These are phyloP conservation scores for Papilio helenus DNA, from an alignment of 1,140 invertebrate species.

Conservation along the genomic window DNA sequence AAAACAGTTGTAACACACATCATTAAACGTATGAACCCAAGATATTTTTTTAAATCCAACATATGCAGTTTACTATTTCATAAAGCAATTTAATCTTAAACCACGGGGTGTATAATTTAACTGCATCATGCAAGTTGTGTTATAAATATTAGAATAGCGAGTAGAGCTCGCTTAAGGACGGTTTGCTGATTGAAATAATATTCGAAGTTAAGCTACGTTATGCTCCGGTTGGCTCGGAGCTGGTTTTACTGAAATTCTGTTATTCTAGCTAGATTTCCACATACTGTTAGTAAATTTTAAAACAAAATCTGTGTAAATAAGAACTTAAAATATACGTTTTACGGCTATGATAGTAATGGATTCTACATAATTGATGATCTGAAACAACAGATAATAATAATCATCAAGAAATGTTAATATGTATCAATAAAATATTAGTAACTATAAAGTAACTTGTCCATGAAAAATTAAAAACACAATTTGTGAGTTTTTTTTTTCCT, in stretches of 20 bases:
- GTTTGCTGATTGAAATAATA: background rate
- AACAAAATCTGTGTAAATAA: background rate
- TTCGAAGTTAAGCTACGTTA: background rate
- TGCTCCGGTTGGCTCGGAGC: background rate
- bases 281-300: background rate
- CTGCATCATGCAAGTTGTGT: background rate
- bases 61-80: background rate
- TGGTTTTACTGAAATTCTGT: conserved; percentile 1
- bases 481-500: no score
- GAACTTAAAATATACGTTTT: background rate
- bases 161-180: background rate
- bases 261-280: background rate
- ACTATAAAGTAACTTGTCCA: no score
- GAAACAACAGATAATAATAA: no score
- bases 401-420: no score
- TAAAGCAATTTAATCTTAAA: background rate
- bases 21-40: no score
- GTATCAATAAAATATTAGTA: no score
- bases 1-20: no score
- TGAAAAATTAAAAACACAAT: no score
- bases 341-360: no score
- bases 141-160: background rate
- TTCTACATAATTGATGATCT: no score
- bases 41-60: background rate
- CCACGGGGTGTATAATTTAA: background rate